Evolutionary conservation across 2,888 invertebrate genomes (phyloP), one percentile per base, ranked within the genome.

Genomic region (Pachliopta kotzebuea): DNA sequence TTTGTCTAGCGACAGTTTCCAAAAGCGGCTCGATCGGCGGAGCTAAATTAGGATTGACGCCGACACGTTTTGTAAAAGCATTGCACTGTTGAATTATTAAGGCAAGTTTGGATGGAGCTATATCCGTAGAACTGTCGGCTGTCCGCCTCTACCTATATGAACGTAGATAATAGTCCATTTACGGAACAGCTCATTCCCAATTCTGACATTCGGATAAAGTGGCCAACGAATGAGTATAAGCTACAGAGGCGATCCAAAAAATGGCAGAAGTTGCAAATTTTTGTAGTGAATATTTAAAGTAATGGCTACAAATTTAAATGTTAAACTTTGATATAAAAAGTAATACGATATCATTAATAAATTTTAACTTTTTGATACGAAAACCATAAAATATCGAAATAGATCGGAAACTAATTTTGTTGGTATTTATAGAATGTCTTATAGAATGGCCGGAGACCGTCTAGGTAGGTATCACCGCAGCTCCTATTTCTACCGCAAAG

Each of bases 41-140:
- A 71, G 81, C 85, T 81, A 91, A 90, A 91, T 91, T 87, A 91
- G 85, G 88, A 91, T 87, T 90, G 90, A 90, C 90, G 89, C 71
- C 80, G 90, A 91, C 90, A 91, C 88, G 87, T 88, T 90, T 89
- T 90, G 90, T 91, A 90, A 91, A 90, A 91, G 90, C 90, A 91
- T 91, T 90, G 90, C 90, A 88, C 84, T 90, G 90, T 90, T 91
- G 89, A 91, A 91, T 91, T 90, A 90, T 91, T 90, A 89, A 90
- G 88, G 85, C 82, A 81, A 80, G 86, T 86, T 86, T 72, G 88
- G 71, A 77, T 85, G 83, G 81, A 77, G 80, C 87, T 90, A 90
- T 90, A 89, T 89, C 79, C 81, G 90, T 85, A 84, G 84, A 74
- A 77, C 76, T 76, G 77, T 78, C 78, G 74, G 77, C 76, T 80